Evolutionary conservation across 1,140 invertebrate species (phyloP), one percentile per base, ranked within the genome.

Genomic region (Drosophila trapezifrons): DNA sequence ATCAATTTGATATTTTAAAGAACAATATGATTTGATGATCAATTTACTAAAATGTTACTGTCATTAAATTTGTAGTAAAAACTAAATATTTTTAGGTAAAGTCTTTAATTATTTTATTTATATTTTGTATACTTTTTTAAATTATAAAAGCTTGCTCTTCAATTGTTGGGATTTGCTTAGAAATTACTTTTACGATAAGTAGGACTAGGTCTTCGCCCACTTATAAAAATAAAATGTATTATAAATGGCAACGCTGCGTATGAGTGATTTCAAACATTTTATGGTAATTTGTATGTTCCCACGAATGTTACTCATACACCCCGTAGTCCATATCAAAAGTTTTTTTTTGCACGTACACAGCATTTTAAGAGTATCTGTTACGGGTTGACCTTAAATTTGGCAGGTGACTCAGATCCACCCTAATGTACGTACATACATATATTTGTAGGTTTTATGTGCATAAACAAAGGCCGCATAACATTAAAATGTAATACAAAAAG

Each of bases 401-500:
- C 25, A 49, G 17, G 18, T 22, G 37, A 46, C 47, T 42, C 4
- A 49, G 38, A 32, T 42, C 35, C 51, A 56, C 29, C 25, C 51
- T 32, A 22, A 47, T 29, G 40, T 29, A 32, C n/a, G 38, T 10
- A 52, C 51, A n/a, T 60, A 40, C 47, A n/a, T 45, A 57, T 66
- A 9, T 49, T 17, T 35, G 25, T 52, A 57, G 54, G 43, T 56
- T 43, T 40, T 47, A 51, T 49, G 32, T 67, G 32, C 63, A 69
- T 69, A 76, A 40, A 76, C 52, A 80, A 74, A 80, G 62, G 66
- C 54, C 57, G 71, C 57, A 76, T 63, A 80, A 57, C 63, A 74
- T 72, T 73, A 73, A 67, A 60, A 76, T 69, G 64, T 63, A 54
- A 70, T 43, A 52, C 47, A 52, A 55, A 63, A 69, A 71, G 51